These are phyloP conservation scores for Prionace glauca DNA, from an alignment of 2,797 vertebrate species.

Conservation along the genomic window DNA sequence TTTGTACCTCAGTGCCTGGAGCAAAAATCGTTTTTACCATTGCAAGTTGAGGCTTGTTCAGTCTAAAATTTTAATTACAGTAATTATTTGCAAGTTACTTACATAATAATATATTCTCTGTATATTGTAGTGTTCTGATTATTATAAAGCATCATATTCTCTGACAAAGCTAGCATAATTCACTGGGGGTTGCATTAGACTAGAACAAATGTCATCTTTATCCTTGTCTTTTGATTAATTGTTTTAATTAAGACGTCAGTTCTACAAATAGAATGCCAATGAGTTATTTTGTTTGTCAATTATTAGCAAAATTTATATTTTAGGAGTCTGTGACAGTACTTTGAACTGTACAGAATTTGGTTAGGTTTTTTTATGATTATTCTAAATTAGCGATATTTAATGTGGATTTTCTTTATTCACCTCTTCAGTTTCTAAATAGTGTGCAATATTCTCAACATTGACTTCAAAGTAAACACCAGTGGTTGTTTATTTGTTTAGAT, in stretches of 20 bases:
- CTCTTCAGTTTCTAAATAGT: not conserved
- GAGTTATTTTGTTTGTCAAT: not conserved
- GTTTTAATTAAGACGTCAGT: not conserved
- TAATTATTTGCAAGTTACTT: not conserved
- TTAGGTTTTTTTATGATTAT: not conserved
- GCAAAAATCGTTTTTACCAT: not conserved
- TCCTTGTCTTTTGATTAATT: not conserved
- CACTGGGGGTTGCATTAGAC: not conserved
- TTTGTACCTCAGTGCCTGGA: not conserved
- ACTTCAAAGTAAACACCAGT: not conserved
- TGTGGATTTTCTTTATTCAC: not conserved
- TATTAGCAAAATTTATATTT: not conserved
- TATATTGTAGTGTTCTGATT: not conserved
- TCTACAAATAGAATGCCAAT: not conserved
- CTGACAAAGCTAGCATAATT: not conserved
- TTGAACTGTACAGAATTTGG: not conserved
- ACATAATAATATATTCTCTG: not conserved
- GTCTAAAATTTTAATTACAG: not conserved
- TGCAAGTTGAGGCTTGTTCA: not conserved
- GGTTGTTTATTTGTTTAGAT: not conserved
- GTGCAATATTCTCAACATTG: not conserved
- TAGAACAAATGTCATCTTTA: not conserved
- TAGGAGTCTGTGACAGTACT: not conserved
- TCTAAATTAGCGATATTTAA: not conserved
- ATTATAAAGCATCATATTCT: not conserved